Conservation (phyloP, 64 coral and sea anemone species). For the Dendronephthya gigantea region DNA sequence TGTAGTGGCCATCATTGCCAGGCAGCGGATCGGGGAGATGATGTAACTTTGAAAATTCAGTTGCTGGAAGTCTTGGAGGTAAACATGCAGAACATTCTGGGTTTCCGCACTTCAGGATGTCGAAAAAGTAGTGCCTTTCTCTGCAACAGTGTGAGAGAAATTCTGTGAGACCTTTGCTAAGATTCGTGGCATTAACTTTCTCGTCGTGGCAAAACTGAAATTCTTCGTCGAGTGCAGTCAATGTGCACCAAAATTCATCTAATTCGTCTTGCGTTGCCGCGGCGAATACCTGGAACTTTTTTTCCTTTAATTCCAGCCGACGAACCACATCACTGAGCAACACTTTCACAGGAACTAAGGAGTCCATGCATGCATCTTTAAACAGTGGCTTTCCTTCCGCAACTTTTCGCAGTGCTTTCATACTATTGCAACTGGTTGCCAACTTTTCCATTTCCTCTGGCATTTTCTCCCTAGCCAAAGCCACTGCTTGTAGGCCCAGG, state of each 20-base stretch:
- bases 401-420: conserved; percentile 16
- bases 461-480: conserved; percentile 1
- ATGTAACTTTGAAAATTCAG: conserved; percentile 12
- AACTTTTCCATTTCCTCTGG: conserved; percentile 14
- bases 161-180: conserved; percentile 4
- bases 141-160: conserved; percentile 12
- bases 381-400: conserved; percentile 16
- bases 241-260: conserved; percentile 10
- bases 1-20: not conserved
- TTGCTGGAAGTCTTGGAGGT: conserved; percentile 7
- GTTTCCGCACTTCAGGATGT: conserved; percentile 14
- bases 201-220: conserved; percentile 2
- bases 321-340: conserved; percentile 4
- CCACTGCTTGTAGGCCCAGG: conserved; percentile 11
- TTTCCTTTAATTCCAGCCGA: conserved; percentile 8
- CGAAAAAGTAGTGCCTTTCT: conserved; percentile 13
- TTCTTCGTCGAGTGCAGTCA: conserved; percentile 1
- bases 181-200: not conserved
- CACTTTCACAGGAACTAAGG: conserved; percentile 18
- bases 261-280: not conserved
- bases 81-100: not conserved
- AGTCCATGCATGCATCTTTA: conserved; percentile 7
- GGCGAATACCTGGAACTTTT: not conserved
- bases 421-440: not conserved
- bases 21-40: not conserved